Base-by-base conservation (phyloP, 2,797 vertebrate genomes). In the Dendrocincla fuliginosa region DNA sequence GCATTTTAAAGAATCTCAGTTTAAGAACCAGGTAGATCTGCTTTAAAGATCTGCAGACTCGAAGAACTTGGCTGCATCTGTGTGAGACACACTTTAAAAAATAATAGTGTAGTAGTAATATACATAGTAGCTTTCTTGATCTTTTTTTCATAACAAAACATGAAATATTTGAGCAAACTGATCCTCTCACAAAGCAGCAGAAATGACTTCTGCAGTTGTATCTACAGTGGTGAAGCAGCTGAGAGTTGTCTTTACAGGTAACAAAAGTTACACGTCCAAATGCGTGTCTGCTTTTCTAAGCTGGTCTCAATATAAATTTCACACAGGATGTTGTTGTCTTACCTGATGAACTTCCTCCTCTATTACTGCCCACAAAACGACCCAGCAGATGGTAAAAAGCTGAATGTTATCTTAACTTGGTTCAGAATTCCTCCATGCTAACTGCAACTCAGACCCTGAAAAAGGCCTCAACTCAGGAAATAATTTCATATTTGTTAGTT, bases 281-380 rank as follows among this genome's bases (percentile, higher is more conserved):
- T 11, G 4, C 4, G 6, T 56, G 19, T 28, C 28, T 52, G 27
- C 32, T 77, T 64, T 81, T 55, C 24, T 28, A 78, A 64, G 11
- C 1, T 28, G 14, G 74, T 37, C 47, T 78, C 18, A 46, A 18
- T 3, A 12, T 11, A 44, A 41, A 37, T 59, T 47, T 59, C 68
- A 79, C 2, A 25, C 16, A 65, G 19, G 16, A 67, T 39, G n/a
- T 69, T 28, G 18, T 12, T 47, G n/a, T 59, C 56, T n/a, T 37
- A n/a, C 25, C 33, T 37, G 8, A 9, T 55, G 28, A 90, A 17
- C 32, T 41, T 78, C 23, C 27, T 50, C 15, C 63, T 18, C 15
- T 19, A 24, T 12, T 71, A 52, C 0, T 46, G 16, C 11, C 8
- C 42, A 53, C 27, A 67, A 4, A 13, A 60, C 0, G 6, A 46